Evolutionary conservation across 2,113 vertebrate species (phyloP).

Genomic region (Pomatorhinus ruficollis): DNA sequence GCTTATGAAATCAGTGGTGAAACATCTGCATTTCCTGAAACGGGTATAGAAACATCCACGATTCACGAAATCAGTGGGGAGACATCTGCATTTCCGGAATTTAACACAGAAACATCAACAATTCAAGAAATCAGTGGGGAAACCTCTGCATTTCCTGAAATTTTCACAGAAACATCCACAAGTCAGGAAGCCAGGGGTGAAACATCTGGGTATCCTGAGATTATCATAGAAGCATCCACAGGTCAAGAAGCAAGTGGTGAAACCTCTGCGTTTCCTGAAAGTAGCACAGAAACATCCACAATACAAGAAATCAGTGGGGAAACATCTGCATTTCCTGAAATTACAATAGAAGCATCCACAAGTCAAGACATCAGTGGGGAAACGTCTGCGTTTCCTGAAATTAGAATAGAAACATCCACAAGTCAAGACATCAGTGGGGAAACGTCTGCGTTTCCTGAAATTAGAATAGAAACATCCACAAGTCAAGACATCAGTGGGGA

Average conservation of each 20-base stretch:
- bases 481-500: slow-evolving; percentile 66
- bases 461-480: slow-evolving; percentile 34
- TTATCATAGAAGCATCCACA: neutral
- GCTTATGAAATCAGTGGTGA: slow-evolving; percentile 69
- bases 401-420: slow-evolving; percentile 64
- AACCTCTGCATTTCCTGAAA: slow-evolving; percentile 23
- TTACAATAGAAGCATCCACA: slow-evolving; percentile 26
- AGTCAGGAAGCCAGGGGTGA: slow-evolving; percentile 1
- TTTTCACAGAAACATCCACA: neutral
- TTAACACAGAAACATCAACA: slow-evolving; percentile 59
- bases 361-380: slow-evolving; percentile 44
- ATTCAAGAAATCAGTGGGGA: slow-evolving; percentile 66
- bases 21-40: slow-evolving; percentile 61
- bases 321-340: slow-evolving; percentile 58
- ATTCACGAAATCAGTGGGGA: slow-evolving; percentile 55
- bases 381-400: slow-evolving; percentile 55
- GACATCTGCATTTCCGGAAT: slow-evolving; percentile 54
- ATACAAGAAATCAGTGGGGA: slow-evolving; percentile 67
- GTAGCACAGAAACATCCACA: slow-evolving; percentile 34
- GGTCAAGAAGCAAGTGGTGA: slow-evolving; percentile 42
- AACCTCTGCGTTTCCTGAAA: slow-evolving; percentile 41
- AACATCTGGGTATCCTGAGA: neutral
- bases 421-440: slow-evolving; percentile 65
- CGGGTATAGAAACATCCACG: slow-evolving; percentile 46
- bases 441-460: slow-evolving; percentile 28